phyloP scores from a whole-genome alignment of 2,888 invertebrate genomes.

The Thumatha senex region DNA sequence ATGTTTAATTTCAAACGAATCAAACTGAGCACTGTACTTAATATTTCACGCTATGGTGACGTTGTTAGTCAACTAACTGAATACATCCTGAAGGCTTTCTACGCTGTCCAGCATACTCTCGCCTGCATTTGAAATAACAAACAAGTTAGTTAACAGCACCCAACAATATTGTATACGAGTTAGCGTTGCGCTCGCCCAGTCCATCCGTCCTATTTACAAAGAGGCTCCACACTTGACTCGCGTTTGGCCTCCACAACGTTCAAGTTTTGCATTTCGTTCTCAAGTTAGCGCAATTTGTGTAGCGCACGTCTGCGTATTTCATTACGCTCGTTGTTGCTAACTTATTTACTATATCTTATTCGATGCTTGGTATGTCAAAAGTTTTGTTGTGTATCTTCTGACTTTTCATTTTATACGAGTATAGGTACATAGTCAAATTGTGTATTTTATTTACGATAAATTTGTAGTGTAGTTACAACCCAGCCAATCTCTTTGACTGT shows the following conservation, averaged over 20 bases:
- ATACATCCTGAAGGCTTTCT: slow-evolving; percentile 41
- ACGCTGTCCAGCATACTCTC: slow-evolving; percentile 36
- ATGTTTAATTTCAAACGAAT: too few relatives aligned
- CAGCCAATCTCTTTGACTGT: too few relatives aligned
- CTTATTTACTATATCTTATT: slow-evolving; percentile 47
- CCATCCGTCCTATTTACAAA: slow-evolving; percentile 57
- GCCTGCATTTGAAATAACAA: slow-evolving; percentile 50
- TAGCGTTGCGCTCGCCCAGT: slow-evolving; percentile 43
- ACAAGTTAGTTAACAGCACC: slow-evolving; percentile 56
- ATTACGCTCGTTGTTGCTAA: slow-evolving; percentile 51
- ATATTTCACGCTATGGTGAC: slow-evolving; percentile 20
- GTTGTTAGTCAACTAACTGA: slow-evolving; percentile 26
- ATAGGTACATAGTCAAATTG: too few relatives aligned
- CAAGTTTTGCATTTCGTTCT: slow-evolving; percentile 70
- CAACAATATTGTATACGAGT: slow-evolving; percentile 58
- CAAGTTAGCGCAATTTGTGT: slow-evolving; percentile 71
- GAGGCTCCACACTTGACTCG: slow-evolving; percentile 62
- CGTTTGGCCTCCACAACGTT: slow-evolving; percentile 60
- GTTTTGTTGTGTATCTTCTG: background rate
- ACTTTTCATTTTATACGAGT: background rate
- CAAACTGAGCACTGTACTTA: too few relatives aligned
- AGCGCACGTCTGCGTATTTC: slow-evolving; percentile 65
- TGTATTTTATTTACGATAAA: too few relatives aligned
- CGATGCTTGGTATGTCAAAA: slow-evolving; percentile 21
- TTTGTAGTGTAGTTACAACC: too few relatives aligned